Evolutionary conservation across 2,888 invertebrate species (phyloP).

Genomic region (Amblyjoppa proteus): DNA sequence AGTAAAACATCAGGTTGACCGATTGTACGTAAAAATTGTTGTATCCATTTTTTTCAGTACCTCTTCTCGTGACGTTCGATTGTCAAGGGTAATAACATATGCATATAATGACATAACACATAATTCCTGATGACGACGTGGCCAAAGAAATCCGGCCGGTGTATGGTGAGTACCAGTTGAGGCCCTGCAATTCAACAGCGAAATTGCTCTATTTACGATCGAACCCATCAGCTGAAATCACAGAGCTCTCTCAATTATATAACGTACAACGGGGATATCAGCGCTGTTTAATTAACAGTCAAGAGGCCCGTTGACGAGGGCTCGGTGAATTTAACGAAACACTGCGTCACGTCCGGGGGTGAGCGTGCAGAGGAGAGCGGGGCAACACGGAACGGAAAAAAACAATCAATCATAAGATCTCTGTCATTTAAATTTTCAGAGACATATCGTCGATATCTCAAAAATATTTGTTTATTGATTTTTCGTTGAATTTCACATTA

Average conservation of each 20-base stretch:
- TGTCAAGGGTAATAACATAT: slow-evolving; percentile 88
- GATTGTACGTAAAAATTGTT: too few species aligned
- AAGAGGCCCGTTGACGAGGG: neutral
- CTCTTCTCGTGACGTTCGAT: slow-evolving; percentile 87
- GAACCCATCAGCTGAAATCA: neutral
- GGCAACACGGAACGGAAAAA: too few species aligned
- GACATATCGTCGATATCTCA: too few species aligned
- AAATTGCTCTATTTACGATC: neutral
- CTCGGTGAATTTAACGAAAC: neutral
- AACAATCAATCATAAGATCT: too few species aligned
- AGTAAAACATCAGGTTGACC: neutral
- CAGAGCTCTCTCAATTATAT: neutral
- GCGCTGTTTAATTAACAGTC: slow-evolving; percentile 9
- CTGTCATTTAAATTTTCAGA: too few species aligned
- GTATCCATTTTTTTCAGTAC: slow-evolving; percentile 74
- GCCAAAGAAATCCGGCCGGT: slow-evolving; percentile 87
- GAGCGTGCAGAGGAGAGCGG: neutral
- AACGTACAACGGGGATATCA: neutral
- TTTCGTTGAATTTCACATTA: too few species aligned
- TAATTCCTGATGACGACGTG: slow-evolving; percentile 93
- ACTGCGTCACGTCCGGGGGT: neutral
- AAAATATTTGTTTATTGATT: too few species aligned
- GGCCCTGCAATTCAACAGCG: neutral
- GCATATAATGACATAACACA: slow-evolving; percentile 89
- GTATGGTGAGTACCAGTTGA: neutral